phyloP scores from a whole-genome alignment of 2,113 vertebrate species.

The Myocastor coypus region DNA sequence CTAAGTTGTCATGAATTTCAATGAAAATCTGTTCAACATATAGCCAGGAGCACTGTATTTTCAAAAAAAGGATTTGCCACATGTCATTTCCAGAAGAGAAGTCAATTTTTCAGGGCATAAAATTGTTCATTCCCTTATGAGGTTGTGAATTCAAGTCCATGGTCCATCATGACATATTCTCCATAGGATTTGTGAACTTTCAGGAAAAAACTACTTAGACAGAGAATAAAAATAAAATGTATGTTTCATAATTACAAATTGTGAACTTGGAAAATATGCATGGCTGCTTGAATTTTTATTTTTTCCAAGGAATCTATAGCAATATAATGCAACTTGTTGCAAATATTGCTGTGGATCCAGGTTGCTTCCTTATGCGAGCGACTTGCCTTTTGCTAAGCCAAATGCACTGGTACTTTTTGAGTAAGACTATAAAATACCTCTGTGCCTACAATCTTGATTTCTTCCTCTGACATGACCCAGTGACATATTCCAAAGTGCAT shows the following conservation, averaged over 20 bases:
- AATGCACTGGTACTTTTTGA: not conserved
- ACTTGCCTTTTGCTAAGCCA: not conserved
- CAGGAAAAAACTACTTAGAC: constrained; percentile 33
- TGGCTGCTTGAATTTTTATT: not conserved
- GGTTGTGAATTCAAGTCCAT: not conserved
- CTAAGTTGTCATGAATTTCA: constrained; percentile 23
- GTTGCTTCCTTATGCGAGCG: not conserved
- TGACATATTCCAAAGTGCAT: not conserved
- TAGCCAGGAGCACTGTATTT: constrained; percentile 38
- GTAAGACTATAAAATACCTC: not conserved
- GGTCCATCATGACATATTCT: not conserved
- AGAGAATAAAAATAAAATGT: not conserved
- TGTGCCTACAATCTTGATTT: constrained; percentile 3
- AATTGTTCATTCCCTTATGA: not conserved
- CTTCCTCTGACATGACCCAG: not conserved
- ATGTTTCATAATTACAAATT: constrained; percentile 29
- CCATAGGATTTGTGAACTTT: constrained; percentile 6
- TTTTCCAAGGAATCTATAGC: not conserved
- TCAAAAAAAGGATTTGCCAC: constrained; percentile 32
- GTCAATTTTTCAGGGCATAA: not conserved
- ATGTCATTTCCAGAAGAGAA: constrained; percentile 53
- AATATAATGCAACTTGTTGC: not conserved
- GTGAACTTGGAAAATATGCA: constrained; percentile 41
- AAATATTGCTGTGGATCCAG: not conserved
- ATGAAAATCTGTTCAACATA: not conserved